Conservation (phyloP, 2,888 invertebrate species). For the Leptopterna dolabrata region DNA sequence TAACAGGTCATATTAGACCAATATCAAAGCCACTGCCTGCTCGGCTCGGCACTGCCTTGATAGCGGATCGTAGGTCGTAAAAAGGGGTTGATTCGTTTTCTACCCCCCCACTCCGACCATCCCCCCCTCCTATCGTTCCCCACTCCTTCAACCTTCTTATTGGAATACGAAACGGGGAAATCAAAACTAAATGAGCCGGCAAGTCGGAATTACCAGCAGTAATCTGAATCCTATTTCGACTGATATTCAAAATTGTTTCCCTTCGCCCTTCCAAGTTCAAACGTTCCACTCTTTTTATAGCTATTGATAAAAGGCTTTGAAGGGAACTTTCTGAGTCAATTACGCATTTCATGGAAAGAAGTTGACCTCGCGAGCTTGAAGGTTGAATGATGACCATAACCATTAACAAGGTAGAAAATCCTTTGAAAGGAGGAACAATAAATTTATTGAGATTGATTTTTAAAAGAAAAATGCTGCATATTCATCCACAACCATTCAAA, state of each 20-base stretch:
- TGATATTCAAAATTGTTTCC: slow-evolving; percentile 45
- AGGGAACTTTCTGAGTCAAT: slow-evolving; percentile 22
- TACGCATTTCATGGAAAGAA: slow-evolving; percentile 29
- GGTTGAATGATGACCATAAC: slow-evolving; percentile 10
- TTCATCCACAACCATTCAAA: too few species aligned
- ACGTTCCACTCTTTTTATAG: slow-evolving; percentile 9
- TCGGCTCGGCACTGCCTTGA: slow-evolving; percentile 13
- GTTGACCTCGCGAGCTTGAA: slow-evolving; percentile 29
- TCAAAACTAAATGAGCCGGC: slow-evolving; percentile 53
- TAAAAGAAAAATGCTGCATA: too few species aligned
- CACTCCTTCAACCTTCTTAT: too few species aligned
- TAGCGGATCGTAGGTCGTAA: slow-evolving; percentile 28
- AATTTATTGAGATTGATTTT: too few species aligned
- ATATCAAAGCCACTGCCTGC: slow-evolving; percentile 23
- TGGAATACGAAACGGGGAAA: slow-evolving; percentile 45
- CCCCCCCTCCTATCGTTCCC: too few species aligned
- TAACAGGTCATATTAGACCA: slow-evolving; percentile 54
- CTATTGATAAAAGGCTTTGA: slow-evolving; percentile 27
- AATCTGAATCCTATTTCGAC: slow-evolving; percentile 49
- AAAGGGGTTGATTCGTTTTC: slow-evolving; percentile 30
- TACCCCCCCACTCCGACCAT: not conserved
- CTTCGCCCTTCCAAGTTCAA: not conserved
- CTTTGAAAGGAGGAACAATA: too few species aligned
- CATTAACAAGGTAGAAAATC: not conserved
- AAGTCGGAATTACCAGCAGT: slow-evolving; percentile 37